Conservation (phyloP, 92 coral and sea anemone species). For the Palythoa grandis region DNA sequence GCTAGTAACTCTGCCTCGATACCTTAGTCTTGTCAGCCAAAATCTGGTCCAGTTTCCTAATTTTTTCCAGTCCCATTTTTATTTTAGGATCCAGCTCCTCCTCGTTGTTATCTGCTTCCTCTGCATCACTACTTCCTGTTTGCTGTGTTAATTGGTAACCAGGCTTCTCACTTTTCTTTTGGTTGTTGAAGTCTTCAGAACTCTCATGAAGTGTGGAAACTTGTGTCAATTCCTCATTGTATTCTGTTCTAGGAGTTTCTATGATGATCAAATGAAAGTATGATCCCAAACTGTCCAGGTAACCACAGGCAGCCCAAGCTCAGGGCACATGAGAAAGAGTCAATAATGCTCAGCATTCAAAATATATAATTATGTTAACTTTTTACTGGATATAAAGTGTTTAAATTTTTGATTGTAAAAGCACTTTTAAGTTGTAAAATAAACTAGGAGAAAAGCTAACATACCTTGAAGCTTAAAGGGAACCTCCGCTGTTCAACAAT, state of each 20-base stretch:
- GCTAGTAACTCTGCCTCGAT: not conserved
- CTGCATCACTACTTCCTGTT: slow-evolving; percentile 29
- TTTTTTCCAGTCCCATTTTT: slow-evolving; percentile 86
- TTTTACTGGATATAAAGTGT: no score
- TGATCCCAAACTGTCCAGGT: not conserved
- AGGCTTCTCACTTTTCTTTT: not conserved
- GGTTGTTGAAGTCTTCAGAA: not conserved
- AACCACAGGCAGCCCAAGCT: not conserved
- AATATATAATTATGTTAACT: no score
- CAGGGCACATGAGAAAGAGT: no score
- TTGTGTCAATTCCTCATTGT: not conserved
- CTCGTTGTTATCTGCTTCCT: slow-evolving; percentile 46
- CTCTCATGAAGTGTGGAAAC: not conserved
- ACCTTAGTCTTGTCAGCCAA: slow-evolving; percentile 86
- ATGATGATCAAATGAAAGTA: not conserved
- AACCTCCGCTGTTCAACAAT: no score
- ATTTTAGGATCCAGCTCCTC: slow-evolving; percentile 82
- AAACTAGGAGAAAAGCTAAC: no score
- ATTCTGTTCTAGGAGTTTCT: slow-evolving; percentile 21
- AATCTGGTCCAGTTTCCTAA: slow-evolving; percentile 84
- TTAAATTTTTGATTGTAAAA: no score
- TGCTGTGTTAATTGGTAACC: slow-evolving; percentile 21
- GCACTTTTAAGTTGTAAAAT: no score
- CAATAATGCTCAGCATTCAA: no score
- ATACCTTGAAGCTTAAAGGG: no score